A percentile compares a stretch with the other conserved stretches of the same genome.
Conservation (phyloP, 2,888 invertebrate genomes). For the Agrotis ipsilon region DNA sequence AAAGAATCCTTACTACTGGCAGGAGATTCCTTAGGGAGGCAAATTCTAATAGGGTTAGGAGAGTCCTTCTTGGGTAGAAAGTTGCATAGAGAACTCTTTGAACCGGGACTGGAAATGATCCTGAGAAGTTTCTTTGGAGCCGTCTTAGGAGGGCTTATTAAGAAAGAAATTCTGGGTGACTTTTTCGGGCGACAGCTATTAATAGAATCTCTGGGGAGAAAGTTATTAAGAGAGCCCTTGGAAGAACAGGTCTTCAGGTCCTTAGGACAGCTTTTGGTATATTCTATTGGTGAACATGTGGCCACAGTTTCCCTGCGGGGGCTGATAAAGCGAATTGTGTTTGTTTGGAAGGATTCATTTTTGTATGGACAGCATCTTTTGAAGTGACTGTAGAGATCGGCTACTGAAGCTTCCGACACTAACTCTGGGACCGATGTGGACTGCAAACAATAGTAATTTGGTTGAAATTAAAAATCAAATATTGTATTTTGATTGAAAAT, state of each 20-base stretch:
- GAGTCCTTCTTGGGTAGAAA: not conserved
- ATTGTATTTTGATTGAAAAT: not conserved
- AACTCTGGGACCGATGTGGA: constrained; percentile 50
- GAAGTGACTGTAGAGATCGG: constrained; percentile 25
- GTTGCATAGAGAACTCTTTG: constrained; percentile 31
- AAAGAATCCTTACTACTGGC: not conserved
- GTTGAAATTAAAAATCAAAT: not conserved
- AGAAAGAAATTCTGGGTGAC: not conserved
- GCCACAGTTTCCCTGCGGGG: not conserved
- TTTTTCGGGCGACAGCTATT: not conserved
- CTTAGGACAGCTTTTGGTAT: not conserved
- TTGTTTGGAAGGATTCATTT: constrained; percentile 15
- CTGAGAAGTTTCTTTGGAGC: not conserved
- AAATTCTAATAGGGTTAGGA: not conserved
- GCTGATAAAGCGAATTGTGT: not conserved
- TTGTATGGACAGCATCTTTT: constrained; percentile 27
- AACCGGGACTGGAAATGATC: constrained; percentile 5
- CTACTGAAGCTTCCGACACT: constrained; percentile 57
- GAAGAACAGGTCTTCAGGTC: not conserved
- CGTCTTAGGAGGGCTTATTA: not conserved
- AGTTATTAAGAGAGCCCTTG: constrained; percentile 8
- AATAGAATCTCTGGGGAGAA: constrained; percentile 14
- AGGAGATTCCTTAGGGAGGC: not conserved
- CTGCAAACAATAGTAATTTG: constrained; percentile 28
- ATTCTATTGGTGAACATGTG: not conserved